Conservation (phyloP, 37 sponge, comb jelly and placozoan genomes). For the Corticium candelabrum region DNA sequence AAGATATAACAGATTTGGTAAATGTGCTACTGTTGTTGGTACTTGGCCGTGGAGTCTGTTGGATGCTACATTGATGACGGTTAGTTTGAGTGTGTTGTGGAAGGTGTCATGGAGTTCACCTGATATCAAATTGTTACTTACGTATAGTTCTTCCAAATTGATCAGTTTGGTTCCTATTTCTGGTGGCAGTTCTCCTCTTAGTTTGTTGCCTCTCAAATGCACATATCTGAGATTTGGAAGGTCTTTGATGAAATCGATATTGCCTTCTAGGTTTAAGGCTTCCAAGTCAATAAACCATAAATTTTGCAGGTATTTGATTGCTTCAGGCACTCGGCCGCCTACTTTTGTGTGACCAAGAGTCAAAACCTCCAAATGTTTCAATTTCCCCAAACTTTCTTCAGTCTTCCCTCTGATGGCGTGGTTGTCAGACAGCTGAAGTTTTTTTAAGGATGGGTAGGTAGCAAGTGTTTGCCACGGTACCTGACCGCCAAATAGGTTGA, state of each 20-base stretch:
- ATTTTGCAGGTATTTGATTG: not conserved
- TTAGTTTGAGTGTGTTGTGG: not conserved
- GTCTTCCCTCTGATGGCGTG: not conserved
- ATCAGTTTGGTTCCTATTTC: not conserved
- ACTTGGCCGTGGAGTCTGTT: not conserved
- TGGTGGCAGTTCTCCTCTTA: not conserved
- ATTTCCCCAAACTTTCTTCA: not conserved
- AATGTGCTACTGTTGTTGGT: no score
- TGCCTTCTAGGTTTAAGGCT: not conserved
- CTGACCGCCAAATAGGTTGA: not conserved
- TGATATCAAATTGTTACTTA: not conserved
- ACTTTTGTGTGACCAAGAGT: not conserved
- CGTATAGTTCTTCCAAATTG: not conserved
- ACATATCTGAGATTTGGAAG: not conserved
- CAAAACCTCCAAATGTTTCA: not conserved
- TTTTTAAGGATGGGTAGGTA: not conserved
- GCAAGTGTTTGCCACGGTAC: not conserved
- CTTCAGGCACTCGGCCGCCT: not conserved
- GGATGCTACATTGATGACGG: not conserved
- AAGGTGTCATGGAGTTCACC: not conserved
- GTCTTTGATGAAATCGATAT: not conserved
- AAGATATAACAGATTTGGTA: no score
- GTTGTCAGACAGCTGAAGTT: not conserved
- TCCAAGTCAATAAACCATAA: not conserved
- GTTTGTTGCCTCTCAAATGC: not conserved